Evolutionary conservation across 2,113 vertebrate species (phyloP), one percentile per base, ranked within the genome.

Genomic region (Isurus oxyrinchus): DNA sequence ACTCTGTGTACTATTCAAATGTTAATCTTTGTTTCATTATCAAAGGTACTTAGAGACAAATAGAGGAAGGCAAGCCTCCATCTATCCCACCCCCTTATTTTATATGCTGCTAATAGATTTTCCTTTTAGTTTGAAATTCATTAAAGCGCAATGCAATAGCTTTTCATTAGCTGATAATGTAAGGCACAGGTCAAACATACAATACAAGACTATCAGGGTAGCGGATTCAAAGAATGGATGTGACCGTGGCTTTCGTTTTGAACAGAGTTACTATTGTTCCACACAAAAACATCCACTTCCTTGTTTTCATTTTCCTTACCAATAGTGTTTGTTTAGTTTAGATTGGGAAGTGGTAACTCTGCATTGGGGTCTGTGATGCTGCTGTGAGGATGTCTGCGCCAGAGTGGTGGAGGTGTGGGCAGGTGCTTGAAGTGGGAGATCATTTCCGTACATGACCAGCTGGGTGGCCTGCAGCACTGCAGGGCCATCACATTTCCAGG

Each of bases 21-120:
- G 94, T 95, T 95, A 69, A 53, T 95, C 6, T 95, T 67, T 67
- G 63, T 95, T 95, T 94, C n/a, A 67, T 67, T 95, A 67, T 95
- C 94, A 95, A 95, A 95, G 66, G 67, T 95, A 76, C 66, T 95
- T 94, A 31, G 27, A 72, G 25, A 94, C 14, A 40, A 94, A 66
- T 63, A 40, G 5, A 94, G 90, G 14, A n/a, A 94, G 90, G 35
- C 59, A 61, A 31, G 61, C 35, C 59, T 63, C 66, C 40, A 72
- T 95, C 66, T 44, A 72, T 35, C 94, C 63, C 27, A 14, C 40
- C 5, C 31, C 27, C 94, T 94, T 94, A 63, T 94, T 94, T 63
- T 61, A 5, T 63, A 40, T 63, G 35, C 21, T n/a, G n/a, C 90
- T n/a, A 94, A 40, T 72, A 72, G 40, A 23, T 95, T 72, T 72